Conservation (phyloP, 2,888 invertebrate genomes). For the Phanerotoma sp. region DNA sequence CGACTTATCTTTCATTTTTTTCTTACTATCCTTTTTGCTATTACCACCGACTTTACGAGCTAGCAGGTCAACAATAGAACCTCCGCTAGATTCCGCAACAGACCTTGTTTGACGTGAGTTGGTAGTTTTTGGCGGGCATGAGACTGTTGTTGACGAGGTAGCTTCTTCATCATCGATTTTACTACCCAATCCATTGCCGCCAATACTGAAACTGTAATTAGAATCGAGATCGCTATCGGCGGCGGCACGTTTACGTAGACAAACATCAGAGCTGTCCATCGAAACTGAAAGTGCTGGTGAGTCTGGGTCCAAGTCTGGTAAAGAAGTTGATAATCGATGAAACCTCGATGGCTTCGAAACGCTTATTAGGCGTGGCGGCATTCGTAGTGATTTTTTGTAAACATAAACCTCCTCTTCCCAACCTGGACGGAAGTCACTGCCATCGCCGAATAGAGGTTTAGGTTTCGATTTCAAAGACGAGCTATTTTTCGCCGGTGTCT, state of each 20-base stretch:
- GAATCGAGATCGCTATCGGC: slow-evolving; percentile 70
- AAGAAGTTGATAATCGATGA: slow-evolving; percentile 70
- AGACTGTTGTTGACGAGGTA: slow-evolving; percentile 68
- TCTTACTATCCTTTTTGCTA: slow-evolving; percentile 58
- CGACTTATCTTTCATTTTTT: slow-evolving; percentile 61
- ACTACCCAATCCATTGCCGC: slow-evolving; percentile 58
- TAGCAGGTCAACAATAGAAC: slow-evolving; percentile 69
- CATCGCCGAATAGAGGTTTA: slow-evolving; percentile 70
- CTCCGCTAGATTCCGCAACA: slow-evolving; percentile 57
- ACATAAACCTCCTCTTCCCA: slow-evolving; percentile 84
- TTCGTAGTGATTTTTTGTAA: slow-evolving; percentile 78
- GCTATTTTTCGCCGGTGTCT: slow-evolving; percentile 44
- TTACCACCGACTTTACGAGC: slow-evolving; percentile 67
- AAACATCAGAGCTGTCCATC: slow-evolving; percentile 60
- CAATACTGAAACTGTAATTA: slow-evolving; percentile 63
- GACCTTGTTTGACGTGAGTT: slow-evolving; percentile 52
- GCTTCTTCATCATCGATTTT: slow-evolving; percentile 69
- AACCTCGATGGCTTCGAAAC: slow-evolving; percentile 73
- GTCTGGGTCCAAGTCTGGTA: slow-evolving; percentile 75
- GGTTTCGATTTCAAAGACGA: slow-evolving; percentile 44
- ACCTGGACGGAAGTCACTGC: slow-evolving; percentile 73
- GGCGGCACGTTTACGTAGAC: slow-evolving; percentile 45
- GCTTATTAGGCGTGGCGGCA: slow-evolving; percentile 79
- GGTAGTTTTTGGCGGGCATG: slow-evolving; percentile 58
- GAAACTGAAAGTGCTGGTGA: slow-evolving; percentile 70